Conservation (phyloP, 2,113 vertebrate species). For the Gila orcuttii region DNA sequence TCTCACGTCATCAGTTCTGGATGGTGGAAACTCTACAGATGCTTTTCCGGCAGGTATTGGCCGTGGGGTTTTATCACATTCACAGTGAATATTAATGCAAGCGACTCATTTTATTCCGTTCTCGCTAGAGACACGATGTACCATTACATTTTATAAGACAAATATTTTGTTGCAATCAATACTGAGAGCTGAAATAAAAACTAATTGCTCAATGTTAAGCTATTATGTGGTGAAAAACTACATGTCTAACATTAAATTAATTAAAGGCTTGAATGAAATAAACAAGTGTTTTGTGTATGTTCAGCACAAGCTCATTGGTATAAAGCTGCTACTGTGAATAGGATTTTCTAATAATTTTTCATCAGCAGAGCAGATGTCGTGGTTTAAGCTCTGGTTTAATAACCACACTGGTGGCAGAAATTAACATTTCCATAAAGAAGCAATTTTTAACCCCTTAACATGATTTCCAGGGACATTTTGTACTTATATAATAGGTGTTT, state of each 20-base stretch:
- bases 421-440: not conserved
- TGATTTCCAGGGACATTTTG: not conserved
- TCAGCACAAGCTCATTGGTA: constrained; percentile 10
- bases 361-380: not conserved
- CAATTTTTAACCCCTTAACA: not conserved
- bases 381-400: not conserved
- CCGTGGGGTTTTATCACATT: constrained; percentile 52
- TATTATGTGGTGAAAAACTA: constrained; percentile 44
- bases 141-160: constrained; percentile 66
- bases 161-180: constrained; percentile 67
- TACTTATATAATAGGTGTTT: not conserved
- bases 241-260: constrained; percentile 62
- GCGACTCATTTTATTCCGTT: constrained; percentile 68
- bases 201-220: constrained; percentile 65
- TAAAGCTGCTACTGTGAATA: constrained; percentile 7
- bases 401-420: not conserved
- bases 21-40: not conserved
- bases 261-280: constrained; percentile 55
- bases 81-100: constrained; percentile 73
- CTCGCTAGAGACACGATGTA: constrained; percentile 59
- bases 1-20: not conserved
- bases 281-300: constrained; percentile 25
- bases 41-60: constrained; percentile 8
- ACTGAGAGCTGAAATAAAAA: constrained; percentile 67
- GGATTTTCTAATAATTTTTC: constrained; percentile 45